A percentile compares a stretch with the other conserved stretches of the same genome.
phyloP scores from a whole-genome alignment of 2,113 vertebrate species.

The Pseudorhombus dupliciocellatus region DNA sequence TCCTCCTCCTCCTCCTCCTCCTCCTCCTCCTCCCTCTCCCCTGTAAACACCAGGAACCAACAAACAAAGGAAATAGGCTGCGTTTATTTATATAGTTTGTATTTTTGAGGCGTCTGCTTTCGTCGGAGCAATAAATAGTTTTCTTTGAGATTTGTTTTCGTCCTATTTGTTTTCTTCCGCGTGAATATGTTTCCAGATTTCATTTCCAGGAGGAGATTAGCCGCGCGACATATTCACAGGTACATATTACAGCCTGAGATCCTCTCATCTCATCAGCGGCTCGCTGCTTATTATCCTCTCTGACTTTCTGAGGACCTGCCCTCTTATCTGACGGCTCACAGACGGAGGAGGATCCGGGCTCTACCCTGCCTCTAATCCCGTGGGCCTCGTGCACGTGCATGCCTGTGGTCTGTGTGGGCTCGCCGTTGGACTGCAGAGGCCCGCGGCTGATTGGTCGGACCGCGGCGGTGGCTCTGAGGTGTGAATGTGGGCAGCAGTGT shows the following conservation, averaged over 20 bases:
- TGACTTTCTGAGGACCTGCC: not conserved
- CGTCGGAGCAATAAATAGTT: not conserved
- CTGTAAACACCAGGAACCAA: too few species aligned
- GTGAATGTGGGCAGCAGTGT: conserved; percentile 12
- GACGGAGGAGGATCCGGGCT: not conserved
- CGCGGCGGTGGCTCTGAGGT: conserved; percentile 35
- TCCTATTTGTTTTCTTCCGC: not conserved
- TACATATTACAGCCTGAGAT: not conserved
- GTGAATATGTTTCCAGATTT: not conserved
- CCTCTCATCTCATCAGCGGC: not conserved
- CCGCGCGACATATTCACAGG: not conserved
- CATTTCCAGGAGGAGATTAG: not conserved
- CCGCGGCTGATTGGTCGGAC: conserved; percentile 26
- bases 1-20: too few species aligned
- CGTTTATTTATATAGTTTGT: not conserved
- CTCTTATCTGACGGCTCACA: not conserved
- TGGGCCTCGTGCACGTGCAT: not conserved
- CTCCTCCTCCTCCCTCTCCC: too few species aligned
- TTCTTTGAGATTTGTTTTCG: not conserved
- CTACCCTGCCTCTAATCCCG: not conserved
- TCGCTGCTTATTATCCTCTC: not conserved
- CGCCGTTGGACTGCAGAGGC: too few species aligned
- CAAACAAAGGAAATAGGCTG: too few species aligned
- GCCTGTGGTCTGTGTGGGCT: too few species aligned
- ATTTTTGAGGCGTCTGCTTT: not conserved